Conservation (phyloP, 2,113 vertebrate genomes). For the Aptenodytes forsteri region DNA sequence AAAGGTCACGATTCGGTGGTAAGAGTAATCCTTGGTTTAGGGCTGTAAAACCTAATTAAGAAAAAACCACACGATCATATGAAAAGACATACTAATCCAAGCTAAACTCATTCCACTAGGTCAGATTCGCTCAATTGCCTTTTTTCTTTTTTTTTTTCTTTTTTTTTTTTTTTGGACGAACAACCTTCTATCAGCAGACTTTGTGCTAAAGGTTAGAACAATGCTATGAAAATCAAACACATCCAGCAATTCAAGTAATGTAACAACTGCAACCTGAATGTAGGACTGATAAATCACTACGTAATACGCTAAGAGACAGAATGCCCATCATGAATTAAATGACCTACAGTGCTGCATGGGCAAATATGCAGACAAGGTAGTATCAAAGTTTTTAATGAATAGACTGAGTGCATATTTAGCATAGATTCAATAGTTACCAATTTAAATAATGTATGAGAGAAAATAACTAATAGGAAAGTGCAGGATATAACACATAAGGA, state of each 20-base stretch:
- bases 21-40: background rate
- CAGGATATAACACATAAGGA: background rate
- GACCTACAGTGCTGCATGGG: background rate
- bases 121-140: background rate
- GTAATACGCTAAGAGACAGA: background rate
- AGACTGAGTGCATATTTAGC: background rate
- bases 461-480: background rate
- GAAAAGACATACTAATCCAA: background rate
- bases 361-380: background rate
- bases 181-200: background rate
- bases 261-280: background rate
- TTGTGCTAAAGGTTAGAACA: background rate
- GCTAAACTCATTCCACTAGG: background rate
- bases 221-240: background rate
- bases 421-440: background rate
- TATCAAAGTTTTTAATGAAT: background rate
- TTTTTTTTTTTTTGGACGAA: background rate
- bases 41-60: background rate
- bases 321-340: background rate
- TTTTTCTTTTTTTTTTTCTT: background rate
- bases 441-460: background rate
- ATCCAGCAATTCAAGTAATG: background rate
- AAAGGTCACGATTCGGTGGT: background rate
- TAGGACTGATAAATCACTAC: background rate
- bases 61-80: background rate